Percentiles rank a stretch among this genome's conserved stretches.
Evolutionary conservation across 2,888 invertebrate genomes (phyloP).

Genomic region (Melanargia galathea): DNA sequence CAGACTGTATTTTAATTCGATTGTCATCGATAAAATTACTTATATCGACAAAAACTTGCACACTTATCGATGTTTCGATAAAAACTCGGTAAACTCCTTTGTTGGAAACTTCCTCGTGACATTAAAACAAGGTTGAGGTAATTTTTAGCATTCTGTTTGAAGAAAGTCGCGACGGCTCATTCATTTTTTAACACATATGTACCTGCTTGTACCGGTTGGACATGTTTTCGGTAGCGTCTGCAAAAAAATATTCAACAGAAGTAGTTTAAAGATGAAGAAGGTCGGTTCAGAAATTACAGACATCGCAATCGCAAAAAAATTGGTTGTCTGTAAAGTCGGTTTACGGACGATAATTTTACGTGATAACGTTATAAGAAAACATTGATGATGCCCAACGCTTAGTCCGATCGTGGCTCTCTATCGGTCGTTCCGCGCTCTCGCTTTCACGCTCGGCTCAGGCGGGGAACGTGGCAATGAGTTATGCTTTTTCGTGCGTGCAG

Average conservation of each 20-base stretch:
- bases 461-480: too few species aligned
- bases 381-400: too few species aligned
- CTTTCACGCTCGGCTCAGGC: too few species aligned
- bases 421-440: too few species aligned
- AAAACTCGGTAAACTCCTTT: neutral
- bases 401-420: too few species aligned
- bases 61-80: conserved; percentile 12
- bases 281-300: too few species aligned
- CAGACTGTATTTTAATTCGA: conserved; percentile 1
- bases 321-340: too few species aligned
- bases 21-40: neutral
- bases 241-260: neutral
- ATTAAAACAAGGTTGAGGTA: conserved; percentile 24
- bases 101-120: conserved; percentile 14
- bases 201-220: conserved; percentile 26
- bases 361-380: too few species aligned
- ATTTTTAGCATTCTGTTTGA: conserved; percentile 29
- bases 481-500: too few species aligned
- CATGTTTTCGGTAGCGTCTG: conserved; percentile 19
- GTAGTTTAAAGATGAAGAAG: too few species aligned
- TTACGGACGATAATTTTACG: too few species aligned
- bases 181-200: conserved; percentile 31
- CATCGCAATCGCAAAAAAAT: too few species aligned
- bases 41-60: neutral
- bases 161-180: conserved; percentile 33